A percentile compares a stretch with the other conserved stretches of the same genome.
Conservation (phyloP, 2,888 invertebrate genomes). For the Iphiclides podalirius region DNA sequence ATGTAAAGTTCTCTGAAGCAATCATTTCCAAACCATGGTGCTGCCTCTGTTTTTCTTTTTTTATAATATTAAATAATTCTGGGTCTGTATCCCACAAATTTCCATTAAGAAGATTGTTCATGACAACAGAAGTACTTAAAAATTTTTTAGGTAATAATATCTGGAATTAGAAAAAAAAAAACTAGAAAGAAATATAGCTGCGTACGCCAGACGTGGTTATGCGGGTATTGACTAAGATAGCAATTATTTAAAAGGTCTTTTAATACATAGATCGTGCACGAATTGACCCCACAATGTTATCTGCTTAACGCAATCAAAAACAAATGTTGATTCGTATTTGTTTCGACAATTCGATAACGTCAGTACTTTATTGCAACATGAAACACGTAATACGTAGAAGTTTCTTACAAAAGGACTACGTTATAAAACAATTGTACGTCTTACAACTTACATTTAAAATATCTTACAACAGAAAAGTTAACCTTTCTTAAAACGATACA, state of each 20-base stretch:
- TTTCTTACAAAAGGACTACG: background rate
- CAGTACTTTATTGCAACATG: slow-evolving; percentile 19
- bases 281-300: slow-evolving; percentile 56
- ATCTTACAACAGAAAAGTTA: slow-evolving; percentile 9
- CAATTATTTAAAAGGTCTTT: slow-evolving; percentile 26
- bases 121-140: slow-evolving; percentile 41
- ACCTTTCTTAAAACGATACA: slow-evolving; percentile 5
- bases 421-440: slow-evolving; percentile 9
- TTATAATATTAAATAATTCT: slow-evolving; percentile 90
- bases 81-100: slow-evolving; percentile 90
- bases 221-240: slow-evolving; percentile 41
- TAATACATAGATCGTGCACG: slow-evolving; percentile 42
- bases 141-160: slow-evolving; percentile 39
- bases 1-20: slow-evolving; percentile 98
- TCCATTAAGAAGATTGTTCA: slow-evolving; percentile 78
- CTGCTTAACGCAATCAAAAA: slow-evolving; percentile 62
- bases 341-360: slow-evolving; percentile 25
- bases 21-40: slow-evolving; percentile 94
- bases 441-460: slow-evolving; percentile 14
- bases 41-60: slow-evolving; percentile 93
- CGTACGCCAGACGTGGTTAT: slow-evolving; percentile 25
- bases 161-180: slow-evolving; percentile 9
- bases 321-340: slow-evolving; percentile 47
- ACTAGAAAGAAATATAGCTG: background rate
- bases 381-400: background rate